Conservation (phyloP, 2,797 vertebrate genomes). For the Cirrhinus molitorella region DNA sequence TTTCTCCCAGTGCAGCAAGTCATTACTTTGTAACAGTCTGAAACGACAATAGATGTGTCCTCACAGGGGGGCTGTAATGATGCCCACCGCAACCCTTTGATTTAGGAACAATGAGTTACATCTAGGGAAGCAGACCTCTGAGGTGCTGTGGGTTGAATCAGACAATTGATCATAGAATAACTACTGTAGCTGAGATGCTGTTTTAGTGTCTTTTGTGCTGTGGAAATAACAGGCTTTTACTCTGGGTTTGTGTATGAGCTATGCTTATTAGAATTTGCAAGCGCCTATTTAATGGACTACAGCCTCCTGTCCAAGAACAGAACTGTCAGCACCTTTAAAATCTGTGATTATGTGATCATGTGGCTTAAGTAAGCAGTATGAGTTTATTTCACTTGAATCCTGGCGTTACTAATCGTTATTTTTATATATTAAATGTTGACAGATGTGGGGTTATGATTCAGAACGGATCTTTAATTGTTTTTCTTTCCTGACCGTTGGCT, state of each 20-base stretch:
- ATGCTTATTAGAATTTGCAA: not conserved
- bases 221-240: slow-evolving; percentile 9
- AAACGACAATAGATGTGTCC: slow-evolving; percentile 32
- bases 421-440: not conserved
- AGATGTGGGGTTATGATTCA: not conserved
- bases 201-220: not conserved
- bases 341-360: not conserved
- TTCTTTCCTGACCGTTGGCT: not conserved
- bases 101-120: slow-evolving; percentile 36
- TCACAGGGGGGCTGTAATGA: slow-evolving; percentile 32
- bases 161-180: slow-evolving; percentile 24
- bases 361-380: not conserved
- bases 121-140: slow-evolving; percentile 17
- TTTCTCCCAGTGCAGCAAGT: slow-evolving; percentile 27
- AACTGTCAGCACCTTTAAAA: not conserved
- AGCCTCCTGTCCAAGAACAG: not conserved
- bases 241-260: slow-evolving; percentile 1
- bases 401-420: not conserved
- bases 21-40: slow-evolving; percentile 32
- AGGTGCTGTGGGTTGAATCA: slow-evolving; percentile 11
- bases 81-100: slow-evolving; percentile 32
- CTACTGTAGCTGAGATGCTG: not conserved
- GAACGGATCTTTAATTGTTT: not conserved
- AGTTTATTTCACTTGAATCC: slow-evolving; percentile 7
- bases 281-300: not conserved